phyloP scores from a whole-genome alignment of 2,888 invertebrate species.

The Petrolisthes cinctipes region DNA sequence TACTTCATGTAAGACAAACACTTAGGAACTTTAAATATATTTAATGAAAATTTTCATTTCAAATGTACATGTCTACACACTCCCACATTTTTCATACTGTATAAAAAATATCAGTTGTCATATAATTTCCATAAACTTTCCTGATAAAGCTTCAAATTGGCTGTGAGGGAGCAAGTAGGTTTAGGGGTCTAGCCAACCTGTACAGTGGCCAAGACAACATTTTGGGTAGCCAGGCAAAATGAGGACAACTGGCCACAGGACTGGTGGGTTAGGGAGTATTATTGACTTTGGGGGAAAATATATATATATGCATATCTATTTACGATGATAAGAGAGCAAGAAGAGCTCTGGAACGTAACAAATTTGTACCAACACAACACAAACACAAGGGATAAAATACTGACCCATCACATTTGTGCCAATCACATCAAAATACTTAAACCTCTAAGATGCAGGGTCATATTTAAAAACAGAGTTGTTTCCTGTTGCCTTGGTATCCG shows the following conservation, averaged over 20 bases:
- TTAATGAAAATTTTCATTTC: neutral
- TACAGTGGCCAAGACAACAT: no score
- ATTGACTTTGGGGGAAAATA: neutral
- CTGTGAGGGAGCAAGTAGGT: neutral
- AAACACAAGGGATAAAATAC: neutral
- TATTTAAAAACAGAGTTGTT: no score
- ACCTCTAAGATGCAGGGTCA: no score
- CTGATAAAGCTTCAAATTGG: neutral
- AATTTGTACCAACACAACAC: slow-evolving; percentile 1
- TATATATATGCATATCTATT: neutral
- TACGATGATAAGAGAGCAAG: neutral
- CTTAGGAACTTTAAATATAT: neutral
- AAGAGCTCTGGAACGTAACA: neutral
- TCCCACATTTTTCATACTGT: neutral
- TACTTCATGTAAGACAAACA: neutral
- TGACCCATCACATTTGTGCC: neutral
- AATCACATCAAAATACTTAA: neutral
- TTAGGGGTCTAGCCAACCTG: neutral
- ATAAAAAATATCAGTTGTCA: neutral
- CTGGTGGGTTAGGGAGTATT: neutral
- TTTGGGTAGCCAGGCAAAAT: no score
- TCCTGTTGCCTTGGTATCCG: no score
- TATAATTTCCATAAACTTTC: neutral
- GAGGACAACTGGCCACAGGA: no score
- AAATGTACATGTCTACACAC: neutral